Conservation (phyloP, 2,888 invertebrate genomes). For the Limnephilus rhombicus region DNA sequence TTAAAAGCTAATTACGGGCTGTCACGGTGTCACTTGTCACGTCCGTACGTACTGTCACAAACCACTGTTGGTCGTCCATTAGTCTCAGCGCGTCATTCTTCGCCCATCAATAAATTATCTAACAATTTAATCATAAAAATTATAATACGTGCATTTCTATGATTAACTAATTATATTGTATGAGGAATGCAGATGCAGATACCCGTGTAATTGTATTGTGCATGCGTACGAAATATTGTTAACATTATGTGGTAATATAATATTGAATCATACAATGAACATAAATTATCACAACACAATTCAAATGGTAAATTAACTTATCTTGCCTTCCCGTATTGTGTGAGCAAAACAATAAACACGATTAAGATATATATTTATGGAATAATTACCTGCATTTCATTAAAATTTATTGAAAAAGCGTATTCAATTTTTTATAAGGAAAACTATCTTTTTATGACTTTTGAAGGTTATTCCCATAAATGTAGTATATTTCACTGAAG, state of each 20-base stretch:
- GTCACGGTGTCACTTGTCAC: not conserved
- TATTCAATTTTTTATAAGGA: not conserved
- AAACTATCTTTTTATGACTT: too few species aligned
- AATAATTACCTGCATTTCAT: not conserved
- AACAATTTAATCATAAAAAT: not conserved
- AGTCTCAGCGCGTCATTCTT: not conserved
- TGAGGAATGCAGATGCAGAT: not conserved
- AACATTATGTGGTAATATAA: too few species aligned
- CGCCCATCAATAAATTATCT: not conserved
- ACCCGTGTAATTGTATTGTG: not conserved
- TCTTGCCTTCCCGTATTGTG: not conserved
- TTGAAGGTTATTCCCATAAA: too few species aligned
- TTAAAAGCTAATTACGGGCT: not conserved
- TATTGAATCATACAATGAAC: not conserved
- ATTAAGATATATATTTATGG: too few species aligned
- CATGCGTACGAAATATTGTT: not conserved
- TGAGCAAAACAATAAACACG: not conserved
- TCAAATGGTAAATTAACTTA: not conserved
- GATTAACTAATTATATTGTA: not conserved
- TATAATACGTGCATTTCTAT: not conserved
- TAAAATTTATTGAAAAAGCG: not conserved
- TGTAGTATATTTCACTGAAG: too few species aligned
- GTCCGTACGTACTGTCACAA: not conserved
- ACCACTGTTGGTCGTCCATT: not conserved
- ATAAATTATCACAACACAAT: not conserved